phyloP scores from a whole-genome alignment of 2,797 vertebrate species.

The Spatula versicolor region DNA sequence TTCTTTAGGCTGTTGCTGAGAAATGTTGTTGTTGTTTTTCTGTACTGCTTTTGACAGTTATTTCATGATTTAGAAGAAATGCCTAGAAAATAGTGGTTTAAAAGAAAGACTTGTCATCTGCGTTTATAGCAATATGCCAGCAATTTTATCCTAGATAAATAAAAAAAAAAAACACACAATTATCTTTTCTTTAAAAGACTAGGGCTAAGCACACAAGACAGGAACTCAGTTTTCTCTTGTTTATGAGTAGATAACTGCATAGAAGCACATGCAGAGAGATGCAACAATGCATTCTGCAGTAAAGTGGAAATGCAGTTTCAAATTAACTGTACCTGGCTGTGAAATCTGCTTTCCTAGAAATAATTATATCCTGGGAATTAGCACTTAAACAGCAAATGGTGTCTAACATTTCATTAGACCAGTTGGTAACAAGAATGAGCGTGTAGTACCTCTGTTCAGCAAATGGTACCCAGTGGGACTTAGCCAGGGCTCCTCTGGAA shows the following conservation, averaged over 20 bases:
- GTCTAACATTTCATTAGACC: background rate
- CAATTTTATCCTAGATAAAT: slow-evolving; percentile 31
- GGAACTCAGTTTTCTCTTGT: background rate
- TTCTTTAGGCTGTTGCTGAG: slow-evolving; percentile 39
- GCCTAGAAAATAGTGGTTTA: slow-evolving; percentile 29
- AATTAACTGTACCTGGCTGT: background rate
- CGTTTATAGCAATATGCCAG: background rate
- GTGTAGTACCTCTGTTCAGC: background rate
- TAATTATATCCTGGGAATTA: background rate
- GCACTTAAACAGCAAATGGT: background rate
- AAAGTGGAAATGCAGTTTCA: background rate
- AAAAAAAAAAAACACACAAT: background rate
- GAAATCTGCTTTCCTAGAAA: background rate
- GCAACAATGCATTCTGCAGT: background rate
- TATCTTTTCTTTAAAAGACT: background rate
- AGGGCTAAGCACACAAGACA: background rate
- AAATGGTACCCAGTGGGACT: background rate
- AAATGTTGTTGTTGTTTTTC: background rate
- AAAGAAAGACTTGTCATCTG: background rate
- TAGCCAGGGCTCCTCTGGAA: background rate
- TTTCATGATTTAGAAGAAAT: background rate
- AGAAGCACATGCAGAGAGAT: background rate
- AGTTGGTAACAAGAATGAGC: background rate
- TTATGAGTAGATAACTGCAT: background rate
- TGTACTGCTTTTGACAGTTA: background rate